Conservation (phyloP, 2,888 invertebrate genomes). For the Apamea crenata region DNA sequence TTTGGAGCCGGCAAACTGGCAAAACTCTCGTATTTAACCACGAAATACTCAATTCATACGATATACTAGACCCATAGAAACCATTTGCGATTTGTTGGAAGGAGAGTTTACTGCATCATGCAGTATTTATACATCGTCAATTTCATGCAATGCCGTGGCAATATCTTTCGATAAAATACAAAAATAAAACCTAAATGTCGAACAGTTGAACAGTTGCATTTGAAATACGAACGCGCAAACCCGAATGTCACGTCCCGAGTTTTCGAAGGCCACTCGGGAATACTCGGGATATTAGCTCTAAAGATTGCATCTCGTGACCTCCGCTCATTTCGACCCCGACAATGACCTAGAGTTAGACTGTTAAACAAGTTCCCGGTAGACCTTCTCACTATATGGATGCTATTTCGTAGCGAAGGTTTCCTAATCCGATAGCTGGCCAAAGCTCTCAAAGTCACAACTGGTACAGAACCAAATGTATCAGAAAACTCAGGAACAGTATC, state of each 20-base stretch:
- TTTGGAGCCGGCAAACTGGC: background rate
- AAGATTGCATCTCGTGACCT: conserved; percentile 38
- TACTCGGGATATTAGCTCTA: conserved; percentile 18
- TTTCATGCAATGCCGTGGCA: background rate
- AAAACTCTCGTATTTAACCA: background rate
- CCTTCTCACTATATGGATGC: background rate
- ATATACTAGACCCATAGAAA: background rate
- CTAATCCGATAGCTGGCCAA: conserved; percentile 15
- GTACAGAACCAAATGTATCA: background rate
- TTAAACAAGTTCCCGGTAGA: conserved; percentile 22
- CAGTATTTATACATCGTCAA: background rate
- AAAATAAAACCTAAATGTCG: conserved; percentile 8
- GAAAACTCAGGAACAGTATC: background rate
- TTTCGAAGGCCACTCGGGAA: conserved; percentile 32
- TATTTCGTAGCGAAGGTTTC: conserved; percentile 13
- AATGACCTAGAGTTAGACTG: conserved; percentile 39
- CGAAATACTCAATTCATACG: background rate
- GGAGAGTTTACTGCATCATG: background rate
- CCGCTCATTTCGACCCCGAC: conserved; percentile 27
- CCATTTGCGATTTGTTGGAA: background rate
- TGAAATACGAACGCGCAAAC: background rate
- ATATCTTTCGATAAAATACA: background rate
- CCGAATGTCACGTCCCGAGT: conserved; percentile 12
- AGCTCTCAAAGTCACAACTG: background rate
- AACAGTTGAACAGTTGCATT: conserved; percentile 35